Evolutionary conservation across 1,140 invertebrate genomes (phyloP).

Genomic region (Papilio machaon): DNA sequence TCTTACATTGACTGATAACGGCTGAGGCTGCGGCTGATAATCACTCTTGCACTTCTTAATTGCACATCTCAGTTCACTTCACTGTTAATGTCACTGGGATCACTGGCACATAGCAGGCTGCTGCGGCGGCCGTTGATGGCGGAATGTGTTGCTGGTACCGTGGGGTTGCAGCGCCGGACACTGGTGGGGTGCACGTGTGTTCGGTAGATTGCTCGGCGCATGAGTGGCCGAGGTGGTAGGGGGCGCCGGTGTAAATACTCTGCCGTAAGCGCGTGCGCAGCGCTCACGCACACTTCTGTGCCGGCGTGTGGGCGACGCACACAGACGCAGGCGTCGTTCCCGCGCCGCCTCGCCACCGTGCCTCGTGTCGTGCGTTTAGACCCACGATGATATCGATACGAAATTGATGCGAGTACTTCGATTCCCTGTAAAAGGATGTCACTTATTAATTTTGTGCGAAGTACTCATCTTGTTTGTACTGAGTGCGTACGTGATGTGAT

Average conservation of each 20-base stretch:
- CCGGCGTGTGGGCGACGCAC: conserved; percentile 49
- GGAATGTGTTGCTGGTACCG: conserved; percentile 52
- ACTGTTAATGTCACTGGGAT: conserved; percentile 67
- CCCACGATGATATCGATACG: conserved; percentile 44
- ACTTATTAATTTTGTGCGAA: neutral
- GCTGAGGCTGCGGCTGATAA: conserved; percentile 74
- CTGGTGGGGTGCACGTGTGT: conserved; percentile 75
- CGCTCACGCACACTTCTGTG: conserved; percentile 62
- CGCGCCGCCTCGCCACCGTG: conserved; percentile 40
- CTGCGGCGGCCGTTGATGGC: conserved; percentile 47
- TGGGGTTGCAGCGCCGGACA: conserved; percentile 56
- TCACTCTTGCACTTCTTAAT: conserved; percentile 58
- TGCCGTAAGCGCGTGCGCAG: conserved; percentile 69
- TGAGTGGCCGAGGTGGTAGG: conserved; percentile 78
- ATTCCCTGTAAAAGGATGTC: conserved; percentile 27
- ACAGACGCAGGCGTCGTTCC: conserved; percentile 46
- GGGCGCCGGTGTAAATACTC: conserved; percentile 77
- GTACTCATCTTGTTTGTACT: conserved; percentile 29
- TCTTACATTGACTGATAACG: conserved; percentile 77
- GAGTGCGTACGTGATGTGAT: conserved; percentile 7
- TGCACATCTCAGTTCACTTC: conserved; percentile 78
- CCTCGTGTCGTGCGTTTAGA: conserved; percentile 37
- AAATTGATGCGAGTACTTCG: conserved; percentile 51
- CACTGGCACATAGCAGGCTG: conserved; percentile 72
- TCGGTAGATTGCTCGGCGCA: conserved; percentile 73